Evolutionary conservation across 2,113 vertebrate species (phyloP).

Genomic region (Struthidea cinerea): DNA sequence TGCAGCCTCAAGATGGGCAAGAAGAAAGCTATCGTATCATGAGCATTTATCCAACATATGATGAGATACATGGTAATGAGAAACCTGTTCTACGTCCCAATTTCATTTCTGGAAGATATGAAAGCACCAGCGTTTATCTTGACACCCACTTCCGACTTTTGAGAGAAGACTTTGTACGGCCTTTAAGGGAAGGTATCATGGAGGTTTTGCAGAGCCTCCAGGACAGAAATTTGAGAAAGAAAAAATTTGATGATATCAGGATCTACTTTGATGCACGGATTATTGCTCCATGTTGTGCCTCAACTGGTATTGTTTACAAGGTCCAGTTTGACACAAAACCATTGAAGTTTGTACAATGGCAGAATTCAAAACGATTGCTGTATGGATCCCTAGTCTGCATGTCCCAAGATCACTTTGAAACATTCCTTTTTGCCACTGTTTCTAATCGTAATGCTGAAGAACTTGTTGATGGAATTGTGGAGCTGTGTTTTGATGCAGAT

Average conservation of each 20-base stretch:
- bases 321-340: slow-evolving; percentile 83
- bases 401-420: slow-evolving; percentile 89
- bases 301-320: slow-evolving; percentile 79
- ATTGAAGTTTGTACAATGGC: slow-evolving; percentile 86
- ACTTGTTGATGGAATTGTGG: slow-evolving; percentile 75
- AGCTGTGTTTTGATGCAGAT: slow-evolving; percentile 80
- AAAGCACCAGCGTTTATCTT: slow-evolving; percentile 81
- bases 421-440: slow-evolving; percentile 88
- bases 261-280: slow-evolving; percentile 83
- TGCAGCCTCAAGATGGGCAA: slow-evolving; percentile 51
- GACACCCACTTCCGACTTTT: slow-evolving; percentile 94
- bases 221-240: slow-evolving; percentile 68
- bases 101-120: slow-evolving; percentile 77
- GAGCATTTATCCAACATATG: slow-evolving; percentile 82
- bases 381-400: slow-evolving; percentile 92
- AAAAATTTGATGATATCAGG: slow-evolving; percentile 84
- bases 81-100: slow-evolving; percentile 87
- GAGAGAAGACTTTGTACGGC: slow-evolving; percentile 90
- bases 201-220: slow-evolving; percentile 76
- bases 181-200: slow-evolving; percentile 86
- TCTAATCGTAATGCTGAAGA: slow-evolving; percentile 76
- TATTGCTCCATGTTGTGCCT: slow-evolving; percentile 76
- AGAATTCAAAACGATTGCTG: slow-evolving; percentile 88
- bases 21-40: slow-evolving; percentile 77
- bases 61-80: slow-evolving; percentile 78